Evolutionary conservation across 2,888 invertebrate species (phyloP).

Genomic region (Lymantria monacha): DNA sequence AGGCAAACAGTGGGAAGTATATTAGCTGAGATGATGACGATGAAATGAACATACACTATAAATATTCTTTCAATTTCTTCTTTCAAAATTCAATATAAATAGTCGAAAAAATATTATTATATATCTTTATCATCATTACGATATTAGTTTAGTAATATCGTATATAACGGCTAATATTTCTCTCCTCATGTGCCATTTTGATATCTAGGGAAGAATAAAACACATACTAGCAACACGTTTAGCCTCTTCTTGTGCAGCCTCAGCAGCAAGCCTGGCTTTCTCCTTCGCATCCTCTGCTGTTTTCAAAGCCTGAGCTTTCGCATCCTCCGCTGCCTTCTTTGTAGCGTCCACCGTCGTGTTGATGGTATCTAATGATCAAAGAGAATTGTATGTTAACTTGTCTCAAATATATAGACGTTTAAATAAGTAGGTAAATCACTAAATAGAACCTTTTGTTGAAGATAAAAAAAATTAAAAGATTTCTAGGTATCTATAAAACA

Average conservation of each 20-base stretch:
- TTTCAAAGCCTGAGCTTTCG: conserved; percentile 55
- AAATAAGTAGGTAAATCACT: background rate
- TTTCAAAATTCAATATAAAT: too few species aligned
- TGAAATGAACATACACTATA: too few species aligned
- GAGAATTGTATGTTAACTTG: background rate
- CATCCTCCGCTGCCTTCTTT: conserved; percentile 70
- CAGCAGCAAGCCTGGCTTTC: conserved; percentile 63
- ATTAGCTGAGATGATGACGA: too few species aligned
- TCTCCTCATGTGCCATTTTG: too few species aligned
- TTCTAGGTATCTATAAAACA: too few species aligned
- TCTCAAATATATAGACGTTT: background rate
- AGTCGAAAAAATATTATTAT: too few species aligned
- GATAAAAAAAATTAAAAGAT: background rate
- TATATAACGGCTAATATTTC: too few species aligned
- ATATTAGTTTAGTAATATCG: too few species aligned
- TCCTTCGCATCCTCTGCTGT: conserved; percentile 71
- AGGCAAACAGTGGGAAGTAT: too few species aligned
- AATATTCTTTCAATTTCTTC: too few species aligned
- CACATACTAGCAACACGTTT: conserved; percentile 68
- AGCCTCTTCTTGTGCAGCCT: conserved; percentile 66
- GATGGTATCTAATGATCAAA: conserved; percentile 59
- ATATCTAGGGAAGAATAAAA: too few species aligned
- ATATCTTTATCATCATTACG: too few species aligned
- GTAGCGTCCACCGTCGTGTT: conserved; percentile 67
- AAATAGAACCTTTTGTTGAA: conserved; percentile 2